Conservation (phyloP, 2,888 invertebrate species). For the Melitaea athalia region DNA sequence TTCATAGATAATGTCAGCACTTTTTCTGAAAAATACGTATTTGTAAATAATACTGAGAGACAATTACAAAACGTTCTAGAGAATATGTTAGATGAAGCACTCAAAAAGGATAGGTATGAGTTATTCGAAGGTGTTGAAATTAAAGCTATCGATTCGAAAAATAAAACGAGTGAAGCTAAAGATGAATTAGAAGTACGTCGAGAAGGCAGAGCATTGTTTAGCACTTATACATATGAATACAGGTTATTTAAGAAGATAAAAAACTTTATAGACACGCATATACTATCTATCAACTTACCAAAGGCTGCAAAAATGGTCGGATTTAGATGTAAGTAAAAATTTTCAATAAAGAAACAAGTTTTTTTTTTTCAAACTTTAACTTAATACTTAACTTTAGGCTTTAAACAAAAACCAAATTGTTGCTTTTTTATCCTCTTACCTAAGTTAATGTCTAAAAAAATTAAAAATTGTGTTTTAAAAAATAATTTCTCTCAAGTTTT, state of each 20-base stretch:
- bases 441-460: too few relatives aligned
- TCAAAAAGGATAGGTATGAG: slow-evolving; percentile 79
- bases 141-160: slow-evolving; percentile 53
- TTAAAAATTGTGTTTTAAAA: too few relatives aligned
- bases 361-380: neutral
- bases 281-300: slow-evolving; percentile 85
- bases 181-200: slow-evolving; percentile 39
- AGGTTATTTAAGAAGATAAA: slow-evolving; percentile 83
- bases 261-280: slow-evolving; percentile 82
- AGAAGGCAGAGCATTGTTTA: slow-evolving; percentile 66
- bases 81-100: slow-evolving; percentile 80
- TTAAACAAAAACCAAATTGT: too few relatives aligned
- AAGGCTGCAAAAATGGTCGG: slow-evolving; percentile 85
- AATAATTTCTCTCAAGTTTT: too few relatives aligned
- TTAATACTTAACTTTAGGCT: too few relatives aligned
- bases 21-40: slow-evolving; percentile 58
- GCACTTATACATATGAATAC: slow-evolving; percentile 73
- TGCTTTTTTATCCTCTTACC: too few relatives aligned
- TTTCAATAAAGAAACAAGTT: neutral
- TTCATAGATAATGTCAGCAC: slow-evolving; percentile 59
- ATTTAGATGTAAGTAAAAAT: slow-evolving; percentile 80
- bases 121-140: slow-evolving; percentile 83
- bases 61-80: slow-evolving; percentile 78
- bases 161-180: slow-evolving; percentile 34
- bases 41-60: slow-evolving; percentile 64